These are phyloP conservation scores for Tryphoninae sp. DNA, from an alignment of 2,888 invertebrate genomes.

Conservation along the genomic window DNA sequence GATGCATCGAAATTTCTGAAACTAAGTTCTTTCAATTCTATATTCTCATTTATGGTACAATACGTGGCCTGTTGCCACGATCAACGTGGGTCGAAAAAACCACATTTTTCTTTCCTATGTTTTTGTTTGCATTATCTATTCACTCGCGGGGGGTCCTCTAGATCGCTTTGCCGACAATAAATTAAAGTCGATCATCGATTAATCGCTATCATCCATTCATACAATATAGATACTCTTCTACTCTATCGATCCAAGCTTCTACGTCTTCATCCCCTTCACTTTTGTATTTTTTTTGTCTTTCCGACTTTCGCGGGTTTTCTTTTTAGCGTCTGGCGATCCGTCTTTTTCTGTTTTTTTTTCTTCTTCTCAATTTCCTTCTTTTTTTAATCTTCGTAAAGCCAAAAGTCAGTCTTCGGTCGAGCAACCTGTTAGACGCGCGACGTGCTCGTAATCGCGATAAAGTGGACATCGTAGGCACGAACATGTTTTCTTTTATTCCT, in stretches of 20 bases:
- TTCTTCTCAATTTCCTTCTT: slow-evolving; percentile 36
- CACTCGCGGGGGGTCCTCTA: slow-evolving; percentile 18
- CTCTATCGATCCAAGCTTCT: slow-evolving; percentile 49
- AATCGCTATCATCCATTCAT: slow-evolving; percentile 55
- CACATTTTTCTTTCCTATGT: slow-evolving; percentile 32
- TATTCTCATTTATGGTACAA: slow-evolving; percentile 46
- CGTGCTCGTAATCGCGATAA: slow-evolving; percentile 65
- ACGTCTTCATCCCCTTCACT: slow-evolving; percentile 4
- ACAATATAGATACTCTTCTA: slow-evolving; percentile 56
- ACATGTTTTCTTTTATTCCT: slow-evolving; percentile 46
- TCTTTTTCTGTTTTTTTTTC: slow-evolving; percentile 21
- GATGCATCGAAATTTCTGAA: slow-evolving; percentile 35
- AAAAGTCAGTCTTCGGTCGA: slow-evolving; percentile 70
- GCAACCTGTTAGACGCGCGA: slow-evolving; percentile 64
- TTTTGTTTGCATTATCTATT: slow-evolving; percentile 9
- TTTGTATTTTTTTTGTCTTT: slow-evolving; percentile 32
- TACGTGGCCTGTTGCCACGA: slow-evolving; percentile 51
- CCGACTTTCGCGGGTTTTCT: slow-evolving; percentile 24
- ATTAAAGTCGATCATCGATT: slow-evolving; percentile 49
- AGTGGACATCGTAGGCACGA: slow-evolving; percentile 64
- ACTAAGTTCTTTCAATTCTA: slow-evolving; percentile 19
- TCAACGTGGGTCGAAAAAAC: slow-evolving; percentile 57
- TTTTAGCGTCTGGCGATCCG: background rate
- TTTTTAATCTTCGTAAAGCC: slow-evolving; percentile 65
- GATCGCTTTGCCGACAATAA: slow-evolving; percentile 48